phyloP scores from a whole-genome alignment of 30 jellyfish, hydroid and myxozoan genomes.

The Hydractinia echinata region DNA sequence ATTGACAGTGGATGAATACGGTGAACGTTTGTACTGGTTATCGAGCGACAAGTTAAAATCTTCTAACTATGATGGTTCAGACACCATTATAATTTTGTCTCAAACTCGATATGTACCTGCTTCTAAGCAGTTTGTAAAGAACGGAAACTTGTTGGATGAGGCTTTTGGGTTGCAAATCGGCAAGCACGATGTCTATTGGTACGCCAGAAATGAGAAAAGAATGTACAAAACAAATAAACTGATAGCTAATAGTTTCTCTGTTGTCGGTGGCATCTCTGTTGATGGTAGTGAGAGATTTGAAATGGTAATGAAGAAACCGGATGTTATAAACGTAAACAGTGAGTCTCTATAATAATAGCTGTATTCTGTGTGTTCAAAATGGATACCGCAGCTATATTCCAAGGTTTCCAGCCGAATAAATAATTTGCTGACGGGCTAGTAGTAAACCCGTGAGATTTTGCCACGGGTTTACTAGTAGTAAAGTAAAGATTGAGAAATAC shows the following conservation, averaged over 20 bases:
- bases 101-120: neutral
- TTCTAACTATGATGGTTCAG: neutral
- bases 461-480: too few relatives aligned
- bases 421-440: too few relatives aligned
- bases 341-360: too few relatives aligned
- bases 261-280: neutral
- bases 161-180: neutral
- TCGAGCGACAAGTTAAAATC: neutral
- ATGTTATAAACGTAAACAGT: neutral
- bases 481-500: too few relatives aligned
- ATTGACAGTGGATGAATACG: neutral
- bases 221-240: neutral
- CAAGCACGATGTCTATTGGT: neutral
- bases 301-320: slow-evolving; percentile 8
- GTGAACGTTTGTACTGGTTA: neutral
- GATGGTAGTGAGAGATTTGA: neutral
- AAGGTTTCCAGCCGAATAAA: too few relatives aligned
- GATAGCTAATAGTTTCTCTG: neutral
- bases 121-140: neutral
- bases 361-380: too few relatives aligned
- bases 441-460: too few relatives aligned
- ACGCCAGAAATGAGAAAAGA: neutral
- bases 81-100: neutral
- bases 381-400: too few relatives aligned
- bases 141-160: neutral